phyloP scores from a whole-genome alignment of 1,140 invertebrate genomes.

The Probaryconus sp. region DNA sequence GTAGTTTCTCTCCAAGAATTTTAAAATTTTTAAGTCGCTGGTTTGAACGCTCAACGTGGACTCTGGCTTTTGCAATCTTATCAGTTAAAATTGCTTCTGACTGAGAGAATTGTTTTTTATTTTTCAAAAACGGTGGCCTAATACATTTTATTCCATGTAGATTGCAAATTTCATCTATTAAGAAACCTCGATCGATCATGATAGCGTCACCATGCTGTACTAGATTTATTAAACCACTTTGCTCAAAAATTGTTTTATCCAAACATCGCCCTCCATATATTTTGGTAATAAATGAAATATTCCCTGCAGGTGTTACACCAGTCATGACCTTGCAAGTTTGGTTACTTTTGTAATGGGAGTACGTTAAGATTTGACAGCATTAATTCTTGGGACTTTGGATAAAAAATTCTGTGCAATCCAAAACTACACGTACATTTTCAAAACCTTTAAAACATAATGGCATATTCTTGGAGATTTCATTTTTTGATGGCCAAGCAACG shows the following conservation, averaged over 20 bases:
- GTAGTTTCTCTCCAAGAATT: constrained; percentile 32
- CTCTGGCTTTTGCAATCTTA: constrained; percentile 58
- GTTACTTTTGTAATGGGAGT: constrained; percentile 18
- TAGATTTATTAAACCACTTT: constrained; percentile 32
- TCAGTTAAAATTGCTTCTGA: constrained; percentile 39
- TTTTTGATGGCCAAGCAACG: constrained; percentile 45
- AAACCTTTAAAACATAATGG: constrained; percentile 60
- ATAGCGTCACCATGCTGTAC: constrained; percentile 31
- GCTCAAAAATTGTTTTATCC: constrained; percentile 62
- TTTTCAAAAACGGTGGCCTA: constrained; percentile 53
- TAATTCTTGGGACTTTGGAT: constrained; percentile 57
- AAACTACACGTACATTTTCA: constrained; percentile 53
- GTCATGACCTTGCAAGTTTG: constrained; percentile 69
- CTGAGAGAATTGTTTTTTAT: constrained; percentile 57
- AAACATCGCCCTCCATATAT: constrained; percentile 64
- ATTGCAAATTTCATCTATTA: constrained; percentile 61
- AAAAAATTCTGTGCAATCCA: constrained; percentile 54
- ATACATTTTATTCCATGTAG: constrained; percentile 36
- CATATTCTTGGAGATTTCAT: constrained; percentile 47
- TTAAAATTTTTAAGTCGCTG: constrained; percentile 54
- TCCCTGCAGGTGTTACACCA: constrained; percentile 66
- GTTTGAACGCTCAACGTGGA: constrained; percentile 52
- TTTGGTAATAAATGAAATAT: constrained; percentile 64
- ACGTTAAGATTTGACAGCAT: constrained; percentile 41
- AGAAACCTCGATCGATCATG: constrained; percentile 60